These are phyloP conservation scores for Drymodes brunneopygia DNA, from an alignment of 2,113 vertebrate species.

Conservation along the genomic window DNA sequence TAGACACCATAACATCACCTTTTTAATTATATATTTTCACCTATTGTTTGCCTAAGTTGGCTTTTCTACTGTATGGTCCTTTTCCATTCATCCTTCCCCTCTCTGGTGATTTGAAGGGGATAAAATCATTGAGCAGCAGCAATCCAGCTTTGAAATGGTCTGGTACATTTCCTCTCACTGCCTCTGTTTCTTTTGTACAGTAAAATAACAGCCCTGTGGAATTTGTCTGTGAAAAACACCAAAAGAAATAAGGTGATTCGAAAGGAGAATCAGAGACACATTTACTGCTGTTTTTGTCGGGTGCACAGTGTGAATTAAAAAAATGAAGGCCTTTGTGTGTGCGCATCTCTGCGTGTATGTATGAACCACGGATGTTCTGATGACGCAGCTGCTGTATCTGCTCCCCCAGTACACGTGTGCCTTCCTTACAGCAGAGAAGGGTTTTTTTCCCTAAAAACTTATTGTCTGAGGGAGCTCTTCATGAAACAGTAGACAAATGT, in stretches of 20 bases:
- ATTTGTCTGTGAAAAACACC: background rate
- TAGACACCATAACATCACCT: conserved; percentile 69
- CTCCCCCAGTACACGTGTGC: background rate
- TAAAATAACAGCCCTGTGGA: conserved; percentile 4
- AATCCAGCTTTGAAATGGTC: conserved; percentile 63
- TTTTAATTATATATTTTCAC: conserved; percentile 52
- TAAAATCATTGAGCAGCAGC: conserved; percentile 64
- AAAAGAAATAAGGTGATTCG: conserved; percentile 1
- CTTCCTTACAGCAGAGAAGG: background rate
- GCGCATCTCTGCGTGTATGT: background rate
- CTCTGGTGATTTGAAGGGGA: conserved; percentile 49
- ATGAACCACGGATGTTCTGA: background rate
- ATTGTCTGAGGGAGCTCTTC: background rate
- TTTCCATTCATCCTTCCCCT: conserved; percentile 60
- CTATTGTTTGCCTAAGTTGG: conserved; percentile 64
- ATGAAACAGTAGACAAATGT: background rate
- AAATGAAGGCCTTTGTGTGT: background rate
- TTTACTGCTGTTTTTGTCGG: background rate
- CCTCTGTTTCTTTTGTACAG: background rate
- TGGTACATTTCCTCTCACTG: conserved; percentile 46
- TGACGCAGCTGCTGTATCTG: background rate
- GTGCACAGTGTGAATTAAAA: background rate
- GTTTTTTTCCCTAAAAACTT: background rate
- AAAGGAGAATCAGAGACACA: background rate
- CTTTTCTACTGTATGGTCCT: conserved; percentile 60